phyloP scores from a whole-genome alignment of 2,888 invertebrate genomes.

The Leptopilina syphax region DNA sequence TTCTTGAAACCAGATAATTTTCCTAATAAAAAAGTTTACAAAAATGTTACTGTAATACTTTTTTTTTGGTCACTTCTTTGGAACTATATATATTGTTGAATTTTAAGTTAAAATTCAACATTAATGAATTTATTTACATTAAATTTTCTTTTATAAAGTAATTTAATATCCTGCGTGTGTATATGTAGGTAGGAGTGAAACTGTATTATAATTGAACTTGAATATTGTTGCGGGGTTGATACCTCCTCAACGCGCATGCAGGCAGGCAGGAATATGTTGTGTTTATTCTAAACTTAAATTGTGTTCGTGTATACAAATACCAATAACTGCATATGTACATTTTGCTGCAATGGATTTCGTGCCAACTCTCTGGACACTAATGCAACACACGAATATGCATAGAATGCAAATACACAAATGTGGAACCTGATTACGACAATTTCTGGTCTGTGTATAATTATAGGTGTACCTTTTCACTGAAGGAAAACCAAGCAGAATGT shows the following conservation, averaged over 20 bases:
- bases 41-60: too few species aligned
- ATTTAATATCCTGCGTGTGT: conserved; percentile 10
- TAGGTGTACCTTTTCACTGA: not conserved
- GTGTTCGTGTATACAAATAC: not conserved
- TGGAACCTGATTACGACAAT: conserved; percentile 15
- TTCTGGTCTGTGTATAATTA: conserved; percentile 15
- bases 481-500: too few species aligned
- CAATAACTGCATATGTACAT: conserved; percentile 8
- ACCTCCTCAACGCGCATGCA: conserved; percentile 16
- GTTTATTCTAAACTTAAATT: conserved; percentile 6
- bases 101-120: too few species aligned
- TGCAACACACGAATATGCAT: not conserved
- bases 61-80: too few species aligned
- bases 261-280: too few species aligned
- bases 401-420: conserved; percentile 17
- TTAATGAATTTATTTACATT: too few species aligned
- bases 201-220: conserved; percentile 34
- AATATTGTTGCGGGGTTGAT: conserved; percentile 22
- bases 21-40: too few species aligned
- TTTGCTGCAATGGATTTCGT: conserved; percentile 18
- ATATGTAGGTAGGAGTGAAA: not conserved
- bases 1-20: too few species aligned
- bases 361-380: conserved; percentile 15
- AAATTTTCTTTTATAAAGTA: not conserved
- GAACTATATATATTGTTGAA: too few species aligned